Conservation (phyloP, 1,140 invertebrate species). For the Platyura marginata region DNA sequence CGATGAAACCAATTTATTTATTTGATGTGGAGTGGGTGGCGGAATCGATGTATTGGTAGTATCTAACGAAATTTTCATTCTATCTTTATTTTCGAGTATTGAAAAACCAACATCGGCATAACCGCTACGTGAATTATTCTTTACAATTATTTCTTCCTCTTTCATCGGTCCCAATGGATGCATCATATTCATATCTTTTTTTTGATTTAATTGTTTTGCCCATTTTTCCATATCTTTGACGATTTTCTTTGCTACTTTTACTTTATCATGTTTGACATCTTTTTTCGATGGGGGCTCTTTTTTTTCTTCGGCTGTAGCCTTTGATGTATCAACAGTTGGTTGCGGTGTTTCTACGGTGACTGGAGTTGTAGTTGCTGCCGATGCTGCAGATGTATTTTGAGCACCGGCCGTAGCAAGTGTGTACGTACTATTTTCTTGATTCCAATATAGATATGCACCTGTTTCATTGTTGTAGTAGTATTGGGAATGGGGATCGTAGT, state of each 20-base stretch:
- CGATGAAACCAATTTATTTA: conserved; percentile 43
- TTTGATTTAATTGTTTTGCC: conserved; percentile 94
- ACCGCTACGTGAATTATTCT: conserved; percentile 14
- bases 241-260: conserved; percentile 95
- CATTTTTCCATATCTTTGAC: conserved; percentile 92
- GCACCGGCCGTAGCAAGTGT: conserved; percentile 35
- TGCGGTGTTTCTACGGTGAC: conserved; percentile 10
- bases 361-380: conserved; percentile 13
- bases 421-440: conserved; percentile 63
- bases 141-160: conserved; percentile 6
- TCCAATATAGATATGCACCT: conserved; percentile 91
- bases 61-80: conserved; percentile 5
- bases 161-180: conserved; percentile 11
- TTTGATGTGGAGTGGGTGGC: not conserved
- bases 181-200: conserved; percentile 53
- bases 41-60: not conserved
- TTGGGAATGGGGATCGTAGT: conserved; percentile 89
- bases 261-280: conserved; percentile 48
- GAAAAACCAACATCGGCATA: conserved; percentile 83
- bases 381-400: conserved; percentile 11
- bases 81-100: conserved; percentile 49
- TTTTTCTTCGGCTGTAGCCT: conserved; percentile 25
- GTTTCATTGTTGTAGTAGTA: conserved; percentile 85
- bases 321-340: not conserved
- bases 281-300: conserved; percentile 19